Conservation (phyloP, 1,140 invertebrate genomes). For the Chironomus tepperi region DNA sequence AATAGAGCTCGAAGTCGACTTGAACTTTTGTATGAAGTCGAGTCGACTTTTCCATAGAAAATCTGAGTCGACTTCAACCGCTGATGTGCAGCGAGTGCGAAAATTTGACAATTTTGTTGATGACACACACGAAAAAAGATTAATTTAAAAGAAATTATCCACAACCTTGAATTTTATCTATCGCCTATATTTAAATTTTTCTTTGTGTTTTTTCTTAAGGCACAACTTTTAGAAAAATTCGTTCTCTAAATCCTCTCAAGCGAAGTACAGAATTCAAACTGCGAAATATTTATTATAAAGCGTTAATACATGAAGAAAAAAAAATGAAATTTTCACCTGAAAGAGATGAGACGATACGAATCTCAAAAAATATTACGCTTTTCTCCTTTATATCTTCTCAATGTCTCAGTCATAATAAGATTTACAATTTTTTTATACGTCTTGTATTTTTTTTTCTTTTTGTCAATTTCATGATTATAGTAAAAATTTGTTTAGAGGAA, state of each 20-base stretch:
- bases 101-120: not conserved
- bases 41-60: no score
- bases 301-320: constrained; percentile 3
- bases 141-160: not conserved
- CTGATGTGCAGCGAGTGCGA: no score
- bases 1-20: no score
- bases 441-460: no score
- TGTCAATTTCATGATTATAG: no score
- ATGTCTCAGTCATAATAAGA: constrained; percentile 1
- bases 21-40: no score
- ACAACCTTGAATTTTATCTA: not conserved
- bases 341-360: constrained; percentile 3
- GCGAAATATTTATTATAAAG: constrained; percentile 21
- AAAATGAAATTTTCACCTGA: not conserved
- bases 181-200: not conserved
- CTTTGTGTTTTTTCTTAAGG: no score
- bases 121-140: not conserved
- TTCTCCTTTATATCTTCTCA: not conserved
- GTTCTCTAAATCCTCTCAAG: not conserved
- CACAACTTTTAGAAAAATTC: not conserved
- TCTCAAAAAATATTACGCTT: not conserved
- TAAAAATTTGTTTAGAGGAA: no score
- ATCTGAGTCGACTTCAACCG: no score
- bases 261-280: constrained; percentile 11
- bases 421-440: not conserved